phyloP scores from a whole-genome alignment of 1,140 invertebrate genomes.

The Pygmarrhopalites habei region DNA sequence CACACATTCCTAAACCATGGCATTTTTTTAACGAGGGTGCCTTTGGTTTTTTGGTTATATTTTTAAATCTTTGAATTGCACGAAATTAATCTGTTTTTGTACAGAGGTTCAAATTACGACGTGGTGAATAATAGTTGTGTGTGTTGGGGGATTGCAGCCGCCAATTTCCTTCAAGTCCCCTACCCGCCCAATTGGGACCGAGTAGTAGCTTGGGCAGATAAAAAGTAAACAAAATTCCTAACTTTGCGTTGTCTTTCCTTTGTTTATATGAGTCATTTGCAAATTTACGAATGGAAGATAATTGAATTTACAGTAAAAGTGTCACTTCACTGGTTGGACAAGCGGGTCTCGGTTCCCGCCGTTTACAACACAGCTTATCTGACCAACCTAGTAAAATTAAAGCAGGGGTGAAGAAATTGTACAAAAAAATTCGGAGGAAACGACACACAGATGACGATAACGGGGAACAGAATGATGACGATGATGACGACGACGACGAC shows the following conservation, averaged over 20 bases:
- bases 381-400: constrained; percentile 7
- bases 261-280: neutral
- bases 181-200: constrained; percentile 36
- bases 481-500: neutral
- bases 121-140: constrained; percentile 33
- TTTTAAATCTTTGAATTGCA: neutral
- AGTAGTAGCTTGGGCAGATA: constrained; percentile 25
- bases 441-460: neutral
- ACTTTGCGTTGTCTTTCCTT: neutral
- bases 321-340: constrained; percentile 13
- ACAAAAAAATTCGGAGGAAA: neutral
- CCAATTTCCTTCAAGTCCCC: constrained; percentile 22
- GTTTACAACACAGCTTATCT: neutral
- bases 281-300: neutral
- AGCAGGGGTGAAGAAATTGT: neutral
- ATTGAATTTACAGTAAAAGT: constrained; percentile 10
- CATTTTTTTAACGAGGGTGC: neutral
- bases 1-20: neutral
- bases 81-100: neutral
- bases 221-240: constrained; percentile 10
- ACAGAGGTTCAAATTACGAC: constrained; percentile 31
- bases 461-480: neutral
- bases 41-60: neutral
- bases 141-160: constrained; percentile 24
- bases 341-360: constrained; percentile 13